Base-by-base conservation (phyloP, 1,140 invertebrate genomes). In the Drosophila nasuta region DNA sequence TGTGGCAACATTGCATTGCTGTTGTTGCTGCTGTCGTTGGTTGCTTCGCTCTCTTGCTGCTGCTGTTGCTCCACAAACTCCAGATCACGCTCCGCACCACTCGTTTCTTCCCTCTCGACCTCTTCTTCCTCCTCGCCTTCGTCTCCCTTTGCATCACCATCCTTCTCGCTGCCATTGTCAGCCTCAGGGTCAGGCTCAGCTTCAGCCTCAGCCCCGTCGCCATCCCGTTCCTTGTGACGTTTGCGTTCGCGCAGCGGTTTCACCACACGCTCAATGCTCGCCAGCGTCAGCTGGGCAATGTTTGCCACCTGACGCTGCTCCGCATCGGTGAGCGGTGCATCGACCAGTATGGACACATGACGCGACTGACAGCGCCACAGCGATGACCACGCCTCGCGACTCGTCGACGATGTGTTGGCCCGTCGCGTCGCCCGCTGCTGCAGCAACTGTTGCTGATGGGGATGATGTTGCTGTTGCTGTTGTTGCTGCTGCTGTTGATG, bases 321-420 rank as follows among this genome's bases (percentile, higher is more conserved):
- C 63, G 65, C 80, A 5, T 69, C 69, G 1, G 73, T 77, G 0
- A 87, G 56, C 3, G 74, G 41, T 0, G 73, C 83, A 20, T 88
- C 83, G 17, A 87, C 80, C 54, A 83, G 59, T 6, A 87, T 87
- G 49, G 83, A 87, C 0, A 88, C 82, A 45, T 83, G 83, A 0
- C 82, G 76, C 13, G 82, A 82, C 1, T 74, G 76, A 7, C 83
- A 82, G 20, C 82, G 82, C 59, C 59, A 75, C 15, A 71, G 28
- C 2, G 52, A 58, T 1, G 43, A 30, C 6, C n/a, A 10, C 0
- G 58, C 33, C 0, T 57, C 72, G 1, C 65, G 49, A 10, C 48
- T 58, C 2, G n/a, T 30, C 4, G 72, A 60, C 1, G 72, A 60
- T 2, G 83, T 88, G 33, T 82, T 65, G 8, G 69, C 69, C 5